Evolutionary conservation across 2,888 invertebrate genomes (phyloP), one percentile per base, ranked within the genome.

Genomic region (Pseudococcus viburni): DNA sequence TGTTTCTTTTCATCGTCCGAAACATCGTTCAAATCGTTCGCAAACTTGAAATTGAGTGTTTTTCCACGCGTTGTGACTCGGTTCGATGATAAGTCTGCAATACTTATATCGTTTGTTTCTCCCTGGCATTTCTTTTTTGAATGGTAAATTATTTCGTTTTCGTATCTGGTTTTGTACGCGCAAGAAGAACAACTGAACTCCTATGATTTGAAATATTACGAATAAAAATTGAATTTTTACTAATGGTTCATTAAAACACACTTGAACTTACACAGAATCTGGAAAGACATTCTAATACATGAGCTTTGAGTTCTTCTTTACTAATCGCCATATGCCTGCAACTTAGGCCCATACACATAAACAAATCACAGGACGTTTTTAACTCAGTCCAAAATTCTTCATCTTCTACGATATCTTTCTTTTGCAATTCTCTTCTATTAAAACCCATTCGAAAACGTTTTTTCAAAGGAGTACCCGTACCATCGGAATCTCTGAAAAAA

Each of bases 111-210:
- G 39, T 59, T 51, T 6, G 48, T 51, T 11, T 17, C 17, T n/a
- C 51, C 59, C 12, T 8, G 48, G 19, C 88, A 88, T 26, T 51
- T 33, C 11, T 83, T 88, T 42, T 88, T 88, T 48, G 88, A 51
- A 80, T 88, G 88, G 39, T 88, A 88, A 55, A 88, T 88, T 9
- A 88, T 88, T 59, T 80, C 88, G 22, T 51, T 88, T 88, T 88
- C 83, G 26, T 88, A 88, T 42, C 59, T 80, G 33, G 88, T 88
- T 39, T 33, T 88, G 59, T 55, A 88, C 17, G 48, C n/a, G 51
- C 88, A 88, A 8, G 55, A 83, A n/a, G 39, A 26, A 55, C 88
- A 88, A 8, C 55, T 80, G 80, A 83, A 88, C 33, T 88, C 88
- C 88, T 88, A 33, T 2, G 33, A 73, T 42, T 64, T 68, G 11